Percentiles rank a stretch among this genome's conserved stretches.
Conservation (phyloP, 2,888 invertebrate genomes). For the Drosophila prolongata region DNA sequence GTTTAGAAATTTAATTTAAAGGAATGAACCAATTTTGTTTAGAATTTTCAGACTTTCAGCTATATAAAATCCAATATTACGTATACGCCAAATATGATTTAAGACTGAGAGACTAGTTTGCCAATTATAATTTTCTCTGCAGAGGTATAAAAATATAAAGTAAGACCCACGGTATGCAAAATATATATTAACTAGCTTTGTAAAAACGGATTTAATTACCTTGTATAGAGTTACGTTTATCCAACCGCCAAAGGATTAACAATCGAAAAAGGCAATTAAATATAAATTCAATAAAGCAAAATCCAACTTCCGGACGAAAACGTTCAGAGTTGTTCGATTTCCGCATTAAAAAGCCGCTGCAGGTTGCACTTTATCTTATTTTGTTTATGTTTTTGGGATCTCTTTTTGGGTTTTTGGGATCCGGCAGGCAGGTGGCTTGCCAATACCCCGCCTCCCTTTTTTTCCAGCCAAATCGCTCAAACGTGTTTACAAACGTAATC, state of each 20-base stretch:
- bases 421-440: slow-evolving; percentile 20
- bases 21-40: too few species aligned
- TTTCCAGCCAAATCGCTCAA: slow-evolving; percentile 7
- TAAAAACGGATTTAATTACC: neutral
- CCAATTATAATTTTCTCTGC: too few species aligned
- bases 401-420: slow-evolving; percentile 17
- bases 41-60: too few species aligned
- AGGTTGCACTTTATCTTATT: slow-evolving; percentile 7
- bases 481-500: slow-evolving; percentile 41
- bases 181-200: too few species aligned
- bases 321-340: slow-evolving; percentile 22
- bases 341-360: slow-evolving; percentile 29
- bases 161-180: neutral
- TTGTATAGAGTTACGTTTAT: slow-evolving; percentile 3
- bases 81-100: slow-evolving; percentile 2
- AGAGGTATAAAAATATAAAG: neutral
- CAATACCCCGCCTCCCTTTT: slow-evolving; percentile 9
- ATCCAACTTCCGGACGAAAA: slow-evolving; percentile 32
- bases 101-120: too few species aligned
- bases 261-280: slow-evolving; percentile 21
- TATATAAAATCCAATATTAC: neutral
- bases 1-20: too few species aligned
- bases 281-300: slow-evolving; percentile 30
- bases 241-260: slow-evolving; percentile 4
- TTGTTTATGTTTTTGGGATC: slow-evolving; percentile 1